Conservation (phyloP, 1,140 invertebrate species). For the Bombus superbus region DNA sequence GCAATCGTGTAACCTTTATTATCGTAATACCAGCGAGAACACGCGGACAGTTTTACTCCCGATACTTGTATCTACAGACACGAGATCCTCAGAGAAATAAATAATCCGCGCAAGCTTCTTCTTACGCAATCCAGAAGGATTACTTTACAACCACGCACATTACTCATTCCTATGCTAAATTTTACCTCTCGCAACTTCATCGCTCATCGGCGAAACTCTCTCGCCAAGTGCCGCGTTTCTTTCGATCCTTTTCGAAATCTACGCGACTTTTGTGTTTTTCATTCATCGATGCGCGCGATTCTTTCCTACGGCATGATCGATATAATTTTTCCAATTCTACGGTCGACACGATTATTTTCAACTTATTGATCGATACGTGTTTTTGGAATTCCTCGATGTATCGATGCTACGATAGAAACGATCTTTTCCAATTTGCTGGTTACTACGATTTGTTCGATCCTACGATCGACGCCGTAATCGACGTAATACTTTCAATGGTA, state of each 20-base stretch:
- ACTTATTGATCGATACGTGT: no score
- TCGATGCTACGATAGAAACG: no score
- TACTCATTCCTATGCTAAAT: not conserved
- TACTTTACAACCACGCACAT: not conserved
- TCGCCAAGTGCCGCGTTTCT: not conserved
- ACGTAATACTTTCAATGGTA: no score
- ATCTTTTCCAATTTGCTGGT: no score
- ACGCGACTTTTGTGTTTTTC: no score
- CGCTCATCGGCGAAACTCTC: no score
- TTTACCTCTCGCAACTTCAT: not conserved
- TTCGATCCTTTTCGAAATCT: not conserved
- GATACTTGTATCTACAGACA: not conserved
- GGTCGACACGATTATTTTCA: no score
- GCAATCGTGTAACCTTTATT: conserved; percentile 13
- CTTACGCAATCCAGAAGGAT: conserved; percentile 10
- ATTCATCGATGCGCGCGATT: not conserved
- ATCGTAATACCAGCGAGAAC: not conserved
- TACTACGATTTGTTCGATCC: no score
- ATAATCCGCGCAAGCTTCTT: not conserved
- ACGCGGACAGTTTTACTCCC: not conserved
- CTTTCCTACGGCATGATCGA: no score
- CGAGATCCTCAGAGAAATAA: not conserved
- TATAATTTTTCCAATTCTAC: no score
- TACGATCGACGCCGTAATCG: no score
- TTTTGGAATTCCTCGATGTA: no score